phyloP scores from a whole-genome alignment of 2,797 vertebrate genomes.

The Pangasius mekongensis region DNA sequence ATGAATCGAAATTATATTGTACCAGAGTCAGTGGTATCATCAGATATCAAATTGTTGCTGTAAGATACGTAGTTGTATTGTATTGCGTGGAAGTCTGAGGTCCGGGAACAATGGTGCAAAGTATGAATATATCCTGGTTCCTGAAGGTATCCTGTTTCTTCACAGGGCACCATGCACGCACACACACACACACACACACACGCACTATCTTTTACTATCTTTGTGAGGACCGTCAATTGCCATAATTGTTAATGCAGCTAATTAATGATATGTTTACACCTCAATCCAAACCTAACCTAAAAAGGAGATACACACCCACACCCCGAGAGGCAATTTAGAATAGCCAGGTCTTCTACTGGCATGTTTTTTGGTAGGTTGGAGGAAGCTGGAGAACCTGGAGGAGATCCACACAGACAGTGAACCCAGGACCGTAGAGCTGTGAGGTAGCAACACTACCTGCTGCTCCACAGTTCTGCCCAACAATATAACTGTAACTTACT shows the following conservation, averaged over 20 bases:
- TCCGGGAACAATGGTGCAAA: not conserved
- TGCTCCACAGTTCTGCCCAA: not conserved
- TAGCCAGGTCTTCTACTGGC: not conserved
- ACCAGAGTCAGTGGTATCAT: not conserved
- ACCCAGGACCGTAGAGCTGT: not conserved
- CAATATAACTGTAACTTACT: not conserved
- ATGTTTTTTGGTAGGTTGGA: not conserved
- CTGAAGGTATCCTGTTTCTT: not conserved
- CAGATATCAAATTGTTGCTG: not conserved
- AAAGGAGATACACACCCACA: not conserved
- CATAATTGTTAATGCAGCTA: not conserved
- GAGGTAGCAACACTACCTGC: not conserved
- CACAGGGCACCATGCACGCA: not conserved
- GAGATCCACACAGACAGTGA: not conserved
- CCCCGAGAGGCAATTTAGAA: not conserved
- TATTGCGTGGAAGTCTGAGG: not conserved
- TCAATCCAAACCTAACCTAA: not conserved
- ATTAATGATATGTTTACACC: not conserved
- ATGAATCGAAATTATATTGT: not conserved
- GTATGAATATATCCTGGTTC: not conserved
- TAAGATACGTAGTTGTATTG: not conserved
- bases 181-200: not conserved
- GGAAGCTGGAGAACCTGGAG: not conserved
- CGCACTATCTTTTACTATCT: not conserved
- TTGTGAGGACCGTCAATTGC: not conserved